Conservation (phyloP, 2,113 vertebrate genomes). For the Equus quagga region DNA sequence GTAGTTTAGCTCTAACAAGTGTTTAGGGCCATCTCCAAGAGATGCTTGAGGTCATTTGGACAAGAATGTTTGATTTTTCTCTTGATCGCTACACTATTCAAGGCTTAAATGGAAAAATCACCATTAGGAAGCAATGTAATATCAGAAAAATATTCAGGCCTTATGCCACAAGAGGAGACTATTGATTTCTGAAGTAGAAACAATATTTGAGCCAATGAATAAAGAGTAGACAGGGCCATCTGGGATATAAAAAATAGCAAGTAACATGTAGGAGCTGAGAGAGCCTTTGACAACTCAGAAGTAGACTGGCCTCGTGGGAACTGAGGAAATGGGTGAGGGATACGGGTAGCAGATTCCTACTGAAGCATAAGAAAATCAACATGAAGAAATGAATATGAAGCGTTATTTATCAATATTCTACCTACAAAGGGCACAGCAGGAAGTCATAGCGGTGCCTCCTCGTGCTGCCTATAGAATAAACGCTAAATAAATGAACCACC, state of each 20-base stretch:
- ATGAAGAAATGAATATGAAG: background rate
- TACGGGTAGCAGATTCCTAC: background rate
- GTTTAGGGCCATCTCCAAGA: background rate
- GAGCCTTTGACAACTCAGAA: background rate
- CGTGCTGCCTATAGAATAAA: background rate
- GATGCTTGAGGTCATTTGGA: slow-evolving; percentile 16
- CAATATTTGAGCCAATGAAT: background rate
- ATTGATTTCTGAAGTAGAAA: slow-evolving; percentile 42
- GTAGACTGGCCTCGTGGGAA: background rate
- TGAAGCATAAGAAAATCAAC: background rate
- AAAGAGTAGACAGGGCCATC: background rate
- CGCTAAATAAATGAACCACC: background rate
- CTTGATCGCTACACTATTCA: slow-evolving; percentile 27
- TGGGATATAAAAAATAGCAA: background rate
- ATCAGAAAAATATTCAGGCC: slow-evolving; percentile 73
- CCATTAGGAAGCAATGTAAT: slow-evolving; percentile 60
- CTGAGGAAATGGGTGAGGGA: background rate
- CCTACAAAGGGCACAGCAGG: background rate
- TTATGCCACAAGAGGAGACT: background rate
- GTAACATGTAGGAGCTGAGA: background rate
- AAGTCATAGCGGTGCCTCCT: background rate
- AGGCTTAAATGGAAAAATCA: slow-evolving; percentile 56
- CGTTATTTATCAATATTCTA: background rate
- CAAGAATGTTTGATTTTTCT: slow-evolving; percentile 59
- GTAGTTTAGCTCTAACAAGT: background rate